Evolutionary conservation across 1,140 invertebrate species (phyloP), one percentile per base, ranked within the genome.

Genomic region (Brachionus calyciflorus): DNA sequence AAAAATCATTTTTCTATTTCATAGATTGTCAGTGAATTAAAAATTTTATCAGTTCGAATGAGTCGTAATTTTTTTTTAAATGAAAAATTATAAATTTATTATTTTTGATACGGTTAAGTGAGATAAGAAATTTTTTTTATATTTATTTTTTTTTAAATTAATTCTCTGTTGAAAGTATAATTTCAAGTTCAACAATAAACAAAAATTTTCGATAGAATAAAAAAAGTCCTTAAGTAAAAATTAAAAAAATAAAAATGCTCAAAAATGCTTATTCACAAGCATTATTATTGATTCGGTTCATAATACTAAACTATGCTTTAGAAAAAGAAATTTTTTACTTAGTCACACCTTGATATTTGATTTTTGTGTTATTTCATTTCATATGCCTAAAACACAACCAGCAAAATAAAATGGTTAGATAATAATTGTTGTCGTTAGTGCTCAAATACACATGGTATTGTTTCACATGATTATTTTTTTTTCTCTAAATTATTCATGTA

Each of bases 21-120:
- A 5, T 17, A 65, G 30, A 65, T 44, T 65, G 40, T 65, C 33
- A 65, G 60, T 65, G 37, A 65, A 41, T 19, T 4, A n/a, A 10
- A 2, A 14, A 17, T 65, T 65, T 65, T 65, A 65, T 65, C 60
- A 65, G 60, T 41, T 65, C 33, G 33, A 65, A 65, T 65, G 40
- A 65, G 40, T 44, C n/a, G n/a, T n/a, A n/a, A n/a, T n/a, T n/a
- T n/a, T n/a, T 21, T 44, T 41, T 65, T 14, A 46, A 46, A 46
- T 7, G 3, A 46, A 14, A 46, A 46, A 14, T 65, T 65, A 46
- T 65, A 65, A 60, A 60, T 60, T 60, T 60, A 60, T 60, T 60
- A 60, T 60, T 65, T 65, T 65, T 65, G 60, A 65, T 65, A 65
- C 60, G 60, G 37, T 65, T 44, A 65, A 46, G 26, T 65, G 40